Percentiles rank a stretch among this genome's conserved stretches.
Evolutionary conservation across 2,113 vertebrate species (phyloP).

Genomic region (Burhinus oedicnemus): DNA sequence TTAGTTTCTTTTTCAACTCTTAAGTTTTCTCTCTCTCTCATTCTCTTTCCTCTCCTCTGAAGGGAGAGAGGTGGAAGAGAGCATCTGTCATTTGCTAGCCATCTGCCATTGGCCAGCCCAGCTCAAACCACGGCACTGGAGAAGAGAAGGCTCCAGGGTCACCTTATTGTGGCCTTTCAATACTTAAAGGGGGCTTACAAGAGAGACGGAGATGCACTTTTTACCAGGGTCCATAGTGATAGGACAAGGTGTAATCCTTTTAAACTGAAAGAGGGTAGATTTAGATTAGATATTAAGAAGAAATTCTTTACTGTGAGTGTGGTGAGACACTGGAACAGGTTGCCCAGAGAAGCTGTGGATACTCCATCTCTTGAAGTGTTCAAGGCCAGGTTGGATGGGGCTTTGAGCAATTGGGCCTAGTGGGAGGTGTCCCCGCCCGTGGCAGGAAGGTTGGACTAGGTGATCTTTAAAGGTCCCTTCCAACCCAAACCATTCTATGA

Average conservation of each 20-base stretch:
- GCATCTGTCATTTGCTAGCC: neutral
- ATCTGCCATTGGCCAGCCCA: neutral
- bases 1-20: neutral
- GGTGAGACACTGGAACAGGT: neutral
- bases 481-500: neutral
- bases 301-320: neutral
- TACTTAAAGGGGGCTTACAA: neutral
- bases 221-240: neutral
- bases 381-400: neutral
- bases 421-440: neutral
- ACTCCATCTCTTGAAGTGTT: no score
- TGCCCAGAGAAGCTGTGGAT: neutral
- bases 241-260: neutral
- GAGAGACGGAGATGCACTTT: neutral
- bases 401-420: neutral
- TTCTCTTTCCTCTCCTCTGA: neutral
- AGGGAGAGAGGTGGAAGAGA: neutral
- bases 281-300: neutral
- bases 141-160: neutral
- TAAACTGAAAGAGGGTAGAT: neutral
- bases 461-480: neutral
- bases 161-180: neutral
- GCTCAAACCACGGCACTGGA: neutral
- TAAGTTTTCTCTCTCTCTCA: neutral
- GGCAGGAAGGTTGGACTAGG: neutral